A percentile compares a stretch with the other conserved stretches of the same genome.
Conservation (phyloP, 1,140 invertebrate species). For the Zaprionus nigranus region DNA sequence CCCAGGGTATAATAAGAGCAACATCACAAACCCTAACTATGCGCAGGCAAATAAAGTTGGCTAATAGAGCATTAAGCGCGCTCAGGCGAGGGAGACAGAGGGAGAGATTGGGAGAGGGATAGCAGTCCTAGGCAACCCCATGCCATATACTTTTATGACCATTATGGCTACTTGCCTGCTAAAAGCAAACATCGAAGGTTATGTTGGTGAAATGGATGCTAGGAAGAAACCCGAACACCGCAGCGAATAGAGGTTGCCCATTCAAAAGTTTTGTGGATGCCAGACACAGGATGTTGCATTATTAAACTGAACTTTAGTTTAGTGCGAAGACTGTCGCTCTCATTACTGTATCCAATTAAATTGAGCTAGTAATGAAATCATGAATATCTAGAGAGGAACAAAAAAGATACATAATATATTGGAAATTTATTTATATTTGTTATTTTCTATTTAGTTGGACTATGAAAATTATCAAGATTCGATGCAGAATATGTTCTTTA, state of each 20-base stretch:
- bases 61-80: slow-evolving; percentile 60
- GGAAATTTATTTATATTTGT: not conserved
- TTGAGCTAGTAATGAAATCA: not conserved
- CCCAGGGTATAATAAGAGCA: slow-evolving; percentile 18
- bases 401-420: too few species aligned
- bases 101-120: not conserved
- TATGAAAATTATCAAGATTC: not conserved
- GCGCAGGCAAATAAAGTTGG: slow-evolving; percentile 49
- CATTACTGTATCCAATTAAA: not conserved
- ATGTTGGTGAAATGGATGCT: slow-evolving; percentile 10
- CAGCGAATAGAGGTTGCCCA: not conserved
- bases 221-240: not conserved
- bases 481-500: too few species aligned
- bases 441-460: not conserved
- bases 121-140: not conserved
- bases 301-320: not conserved
- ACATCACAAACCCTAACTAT: slow-evolving; percentile 9
- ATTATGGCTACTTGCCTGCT: slow-evolving; percentile 34
- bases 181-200: slow-evolving; percentile 45
- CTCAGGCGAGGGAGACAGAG: not conserved
- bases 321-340: not conserved
- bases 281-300: not conserved
- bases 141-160: slow-evolving; percentile 50
- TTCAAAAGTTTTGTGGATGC: not conserved
- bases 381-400: too few species aligned